Evolutionary conservation across 2,113 vertebrate genomes (phyloP), one percentile per base, ranked within the genome.

Genomic region (Varanus komodoensis): DNA sequence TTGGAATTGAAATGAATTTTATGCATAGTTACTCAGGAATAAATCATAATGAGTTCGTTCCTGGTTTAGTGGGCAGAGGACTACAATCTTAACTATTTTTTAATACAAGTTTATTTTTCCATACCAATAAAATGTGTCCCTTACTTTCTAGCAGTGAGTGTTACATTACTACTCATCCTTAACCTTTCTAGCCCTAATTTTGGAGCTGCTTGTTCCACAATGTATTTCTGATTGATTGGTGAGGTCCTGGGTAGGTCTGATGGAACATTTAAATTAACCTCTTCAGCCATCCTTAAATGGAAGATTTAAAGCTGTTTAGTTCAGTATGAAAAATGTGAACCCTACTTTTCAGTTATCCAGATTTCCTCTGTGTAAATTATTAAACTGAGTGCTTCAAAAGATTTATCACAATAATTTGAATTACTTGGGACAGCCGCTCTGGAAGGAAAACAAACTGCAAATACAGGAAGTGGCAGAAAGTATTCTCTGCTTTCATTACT

Each of bases 211-310:
- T 75, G 54, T 34, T 78, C 34, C 86, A 87, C 73, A 87, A 64
- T 25, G 27, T 32, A 32, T 23, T 78, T 87, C 25, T 87, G 86
- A 87, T 78, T 44, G 86, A 87, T 78, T 44, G 34, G 23, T 2
- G 14, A 29, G 57, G n/a, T 77, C 54, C 27, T 64, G 25, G 15
- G 23, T 44, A 3, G 14, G 77, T 11, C 12, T 8, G 73, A 78
- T 78, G 73, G 54, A 64, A 64, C 86, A 87, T 87, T 87, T 87
- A 87, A 78, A 87, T 77, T 87, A 87, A 87, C 73, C 54, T 78
- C n/a, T 34, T 78, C 73, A 44, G 23, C 52, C 73, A 87, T 87
- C 54, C n/a, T 87, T 77, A 38, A 29, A 75, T 61, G 8, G 54
- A 67, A 14, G 54, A 15, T 54, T 19, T 64, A 78, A 57, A 64